Evolutionary conservation across 2,113 vertebrate species (phyloP).

Genomic region (Halichoerus grypus): DNA sequence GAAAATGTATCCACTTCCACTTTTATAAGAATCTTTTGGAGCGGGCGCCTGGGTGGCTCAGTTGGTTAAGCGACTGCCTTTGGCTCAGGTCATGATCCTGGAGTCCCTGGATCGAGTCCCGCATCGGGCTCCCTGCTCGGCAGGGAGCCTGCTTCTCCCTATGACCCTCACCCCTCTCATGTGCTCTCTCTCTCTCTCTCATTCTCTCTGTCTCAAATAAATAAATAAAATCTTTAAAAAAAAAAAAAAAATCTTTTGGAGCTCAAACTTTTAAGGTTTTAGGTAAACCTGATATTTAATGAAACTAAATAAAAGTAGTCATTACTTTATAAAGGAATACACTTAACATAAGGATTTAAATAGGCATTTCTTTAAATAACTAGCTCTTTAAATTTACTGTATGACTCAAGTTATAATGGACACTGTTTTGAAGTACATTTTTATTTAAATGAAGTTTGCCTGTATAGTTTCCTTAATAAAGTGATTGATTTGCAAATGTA

Average conservation of each 20-base stretch:
- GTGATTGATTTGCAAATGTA: conserved; percentile 21
- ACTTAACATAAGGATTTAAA: conserved; percentile 9
- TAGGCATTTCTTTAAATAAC: conserved; percentile 1
- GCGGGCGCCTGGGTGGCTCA: too few species aligned
- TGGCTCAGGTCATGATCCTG: too few species aligned
- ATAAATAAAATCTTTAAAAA: too few species aligned
- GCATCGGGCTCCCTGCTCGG: too few species aligned
- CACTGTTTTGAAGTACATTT: not conserved
- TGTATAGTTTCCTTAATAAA: conserved; percentile 20
- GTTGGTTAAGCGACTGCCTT: too few species aligned
- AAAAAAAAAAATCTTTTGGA: not conserved
- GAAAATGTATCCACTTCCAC: not conserved
- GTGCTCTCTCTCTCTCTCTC: too few species aligned
- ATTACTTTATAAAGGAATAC: conserved; percentile 9
- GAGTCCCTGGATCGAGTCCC: too few species aligned
- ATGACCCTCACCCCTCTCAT: too few species aligned
- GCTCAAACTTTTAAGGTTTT: conserved; percentile 27
- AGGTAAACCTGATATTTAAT: conserved; percentile 3
- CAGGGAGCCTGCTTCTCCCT: too few species aligned
- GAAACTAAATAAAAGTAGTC: conserved; percentile 23
- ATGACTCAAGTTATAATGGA: not conserved
- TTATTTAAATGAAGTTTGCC: conserved; percentile 8
- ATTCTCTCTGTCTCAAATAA: too few species aligned
- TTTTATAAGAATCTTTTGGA: conserved; percentile 23
- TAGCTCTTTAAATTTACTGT: not conserved